Percentiles rank a stretch among this genome's conserved stretches.
These are phyloP conservation scores for Spondyliosoma cantharus DNA, from an alignment of 2,797 vertebrate genomes.

Conservation along the genomic window DNA sequence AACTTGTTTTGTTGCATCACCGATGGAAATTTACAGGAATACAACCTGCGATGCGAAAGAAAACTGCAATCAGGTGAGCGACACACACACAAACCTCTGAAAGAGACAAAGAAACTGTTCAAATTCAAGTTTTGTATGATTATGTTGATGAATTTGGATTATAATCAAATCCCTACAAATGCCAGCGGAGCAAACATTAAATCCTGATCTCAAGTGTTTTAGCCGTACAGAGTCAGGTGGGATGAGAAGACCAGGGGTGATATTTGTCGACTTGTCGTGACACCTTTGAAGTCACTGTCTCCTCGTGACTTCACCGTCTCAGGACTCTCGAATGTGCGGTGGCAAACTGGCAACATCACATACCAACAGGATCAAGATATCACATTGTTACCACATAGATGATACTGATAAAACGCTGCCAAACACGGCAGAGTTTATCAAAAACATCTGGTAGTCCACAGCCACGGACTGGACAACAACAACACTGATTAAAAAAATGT, in stretches of 20 bases:
- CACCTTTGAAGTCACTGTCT: neutral
- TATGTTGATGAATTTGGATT: neutral
- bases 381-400: neutral
- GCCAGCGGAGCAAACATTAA: neutral
- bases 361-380: neutral
- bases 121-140: neutral
- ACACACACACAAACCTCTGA: neutral
- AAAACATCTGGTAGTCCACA: neutral
- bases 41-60: conserved; percentile 33
- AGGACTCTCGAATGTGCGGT: neutral
- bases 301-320: neutral
- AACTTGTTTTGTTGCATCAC: neutral
- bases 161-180: neutral
- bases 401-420: neutral
- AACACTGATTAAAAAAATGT: too few species aligned
- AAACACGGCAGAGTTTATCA: neutral
- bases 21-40: conserved; percentile 49
- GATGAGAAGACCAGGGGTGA: neutral
- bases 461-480: neutral
- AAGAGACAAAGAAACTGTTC: neutral
- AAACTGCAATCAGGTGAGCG: conserved; percentile 62
- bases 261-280: too few species aligned
- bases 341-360: conserved; percentile 7
- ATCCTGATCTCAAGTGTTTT: conserved; percentile 5
- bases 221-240: neutral